Base-by-base conservation (phyloP, 1,140 invertebrate genomes). In the Anastrepha obliqua region DNA sequence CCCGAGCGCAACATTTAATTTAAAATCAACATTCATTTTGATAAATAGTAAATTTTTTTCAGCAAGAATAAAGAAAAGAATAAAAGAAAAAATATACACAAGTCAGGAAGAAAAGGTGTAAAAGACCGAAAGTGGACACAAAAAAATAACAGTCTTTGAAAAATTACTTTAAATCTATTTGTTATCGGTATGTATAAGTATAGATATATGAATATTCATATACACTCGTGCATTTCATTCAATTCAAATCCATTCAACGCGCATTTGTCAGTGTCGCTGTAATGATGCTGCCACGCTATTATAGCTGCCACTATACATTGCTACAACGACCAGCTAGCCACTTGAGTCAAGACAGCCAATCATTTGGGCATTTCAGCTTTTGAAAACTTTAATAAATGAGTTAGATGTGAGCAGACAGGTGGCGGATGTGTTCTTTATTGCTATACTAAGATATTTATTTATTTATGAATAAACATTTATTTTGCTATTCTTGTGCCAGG, bases 231-330 rank as follows among this genome's bases (percentile, higher is more conserved):
- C 64, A 67, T 44, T 74, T 74, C 15, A n/a, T 15, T 44, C 13
- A 74, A 74, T 44, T 6, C 9, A 74, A 74, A 74, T 13, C 13
- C 39, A n/a, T 44, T 39, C 67, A 74, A 74, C 67, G 44, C 67
- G 17, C 42, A 74, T 74, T 74, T 74, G 67, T 74, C 67, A 74
- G 42, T 42, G 39, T 74, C 39, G 17, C 44, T 39, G 15, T 47
- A 74, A 74, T 74, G 67, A 44, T 74, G 67, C 67, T 47, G 67
- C 13, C 67, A 13, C 42, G 42, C 42, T 47, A 42, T 67, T 67
- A 9, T 39, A 11, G 64, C 64, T 70, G 11, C 44, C 42, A 70
- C 42, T 70, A 70, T 17, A 70, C 44, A 39, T 44, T 13, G 42
- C 42, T 17, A 74, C 13, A 47, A 8, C 44, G 42, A 42, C 7